Percentiles rank a stretch among this genome's conserved stretches.
These are phyloP conservation scores for Agrypnia vestita DNA, from an alignment of 1,140 invertebrate genomes.

Conservation along the genomic window DNA sequence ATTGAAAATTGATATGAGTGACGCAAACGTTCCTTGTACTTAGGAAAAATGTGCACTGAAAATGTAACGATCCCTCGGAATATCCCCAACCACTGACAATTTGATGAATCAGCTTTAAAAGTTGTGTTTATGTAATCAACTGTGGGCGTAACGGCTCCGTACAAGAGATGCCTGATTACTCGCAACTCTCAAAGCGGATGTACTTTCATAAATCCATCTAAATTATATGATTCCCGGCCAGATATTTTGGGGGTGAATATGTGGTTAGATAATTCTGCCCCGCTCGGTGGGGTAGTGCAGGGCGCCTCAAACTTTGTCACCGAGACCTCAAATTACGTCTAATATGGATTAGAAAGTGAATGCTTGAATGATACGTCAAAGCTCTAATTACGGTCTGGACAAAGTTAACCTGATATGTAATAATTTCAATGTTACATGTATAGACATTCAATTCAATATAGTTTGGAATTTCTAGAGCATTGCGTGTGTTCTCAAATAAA, in stretches of 20 bases:
- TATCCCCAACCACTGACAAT: slow-evolving; percentile 44
- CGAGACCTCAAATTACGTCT: slow-evolving; percentile 6
- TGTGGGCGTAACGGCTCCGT: slow-evolving; percentile 40
- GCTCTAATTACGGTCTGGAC: too few relatives aligned
- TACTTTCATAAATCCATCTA: slow-evolving; percentile 58
- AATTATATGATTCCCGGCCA: slow-evolving; percentile 55
- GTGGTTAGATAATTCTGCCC: slow-evolving; percentile 3
- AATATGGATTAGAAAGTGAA: neutral
- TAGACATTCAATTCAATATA: too few relatives aligned
- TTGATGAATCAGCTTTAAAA: slow-evolving; percentile 47
- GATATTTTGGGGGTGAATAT: slow-evolving; percentile 16
- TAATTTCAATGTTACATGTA: too few relatives aligned
- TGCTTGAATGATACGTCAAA: slow-evolving; percentile 3
- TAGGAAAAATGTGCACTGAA: slow-evolving; percentile 2
- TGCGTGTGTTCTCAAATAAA: too few relatives aligned
- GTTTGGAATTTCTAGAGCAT: too few relatives aligned
- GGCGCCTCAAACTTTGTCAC: neutral
- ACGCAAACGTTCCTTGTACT: too few relatives aligned
- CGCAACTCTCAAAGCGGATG: slow-evolving; percentile 47
- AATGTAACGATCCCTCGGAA: slow-evolving; percentile 32
- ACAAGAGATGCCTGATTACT: slow-evolving; percentile 57
- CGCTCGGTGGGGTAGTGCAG: neutral
- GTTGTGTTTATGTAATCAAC: slow-evolving; percentile 55
- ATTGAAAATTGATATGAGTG: too few relatives aligned
- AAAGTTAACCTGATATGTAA: too few relatives aligned